Conservation (phyloP, 2,888 invertebrate species). For the Caradrina kadenii region DNA sequence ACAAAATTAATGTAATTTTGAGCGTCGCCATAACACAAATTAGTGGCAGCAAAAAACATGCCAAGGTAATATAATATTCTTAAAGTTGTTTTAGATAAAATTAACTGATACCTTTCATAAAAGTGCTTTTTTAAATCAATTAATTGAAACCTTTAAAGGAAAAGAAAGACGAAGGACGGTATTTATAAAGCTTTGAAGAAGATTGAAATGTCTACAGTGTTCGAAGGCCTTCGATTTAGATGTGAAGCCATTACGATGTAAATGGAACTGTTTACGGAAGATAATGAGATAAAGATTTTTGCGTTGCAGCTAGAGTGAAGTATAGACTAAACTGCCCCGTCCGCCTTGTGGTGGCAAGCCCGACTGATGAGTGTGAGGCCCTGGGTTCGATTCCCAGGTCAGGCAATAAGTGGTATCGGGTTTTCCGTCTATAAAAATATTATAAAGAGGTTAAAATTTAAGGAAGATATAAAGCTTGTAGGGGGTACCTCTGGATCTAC, state of each 20-base stretch:
- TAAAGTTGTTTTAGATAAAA: constrained; percentile 30
- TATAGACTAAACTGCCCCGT: too few species aligned
- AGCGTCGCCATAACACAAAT: constrained; percentile 46
- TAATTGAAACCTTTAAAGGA: constrained; percentile 25
- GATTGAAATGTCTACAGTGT: background rate
- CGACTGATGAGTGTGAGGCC: too few species aligned
- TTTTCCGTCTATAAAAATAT: too few species aligned
- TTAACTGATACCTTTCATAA: constrained; percentile 29
- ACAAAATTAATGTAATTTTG: constrained; percentile 57
- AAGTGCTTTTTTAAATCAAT: constrained; percentile 37
- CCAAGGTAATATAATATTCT: constrained; percentile 12
- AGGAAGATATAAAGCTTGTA: too few species aligned
- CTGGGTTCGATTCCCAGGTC: too few species aligned
- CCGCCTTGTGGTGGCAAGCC: too few species aligned
- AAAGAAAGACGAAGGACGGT: constrained; percentile 5
- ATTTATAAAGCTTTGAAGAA: constrained; percentile 11
- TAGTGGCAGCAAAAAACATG: constrained; percentile 20
- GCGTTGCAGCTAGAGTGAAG: too few species aligned
- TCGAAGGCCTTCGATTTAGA: background rate
- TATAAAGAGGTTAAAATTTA: too few species aligned
- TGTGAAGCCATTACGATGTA: constrained; percentile 1
- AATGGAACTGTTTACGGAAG: background rate
- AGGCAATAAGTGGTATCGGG: too few species aligned
- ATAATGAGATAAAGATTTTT: too few species aligned
- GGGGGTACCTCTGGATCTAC: too few species aligned